Percentiles rank a stretch among this genome's conserved stretches.
Conservation (phyloP, 2,113 vertebrate genomes). For the Oophaga pumilio region DNA sequence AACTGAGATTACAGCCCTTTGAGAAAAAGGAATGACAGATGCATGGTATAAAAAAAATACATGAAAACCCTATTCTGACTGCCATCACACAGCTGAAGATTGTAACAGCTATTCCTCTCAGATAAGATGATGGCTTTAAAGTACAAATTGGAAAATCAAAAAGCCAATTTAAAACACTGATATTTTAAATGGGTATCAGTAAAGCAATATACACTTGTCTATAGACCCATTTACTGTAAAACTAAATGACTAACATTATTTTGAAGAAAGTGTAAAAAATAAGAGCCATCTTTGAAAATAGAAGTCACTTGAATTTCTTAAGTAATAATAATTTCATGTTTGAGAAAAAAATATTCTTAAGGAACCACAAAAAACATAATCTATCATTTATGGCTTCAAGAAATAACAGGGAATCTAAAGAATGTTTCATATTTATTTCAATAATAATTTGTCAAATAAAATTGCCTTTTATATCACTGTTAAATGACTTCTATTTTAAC, state of each 20-base stretch:
- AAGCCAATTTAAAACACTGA: constrained; percentile 44
- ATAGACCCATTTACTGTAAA: constrained; percentile 12
- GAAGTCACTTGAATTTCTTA: no score
- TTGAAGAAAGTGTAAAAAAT: not conserved
- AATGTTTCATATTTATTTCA: no score
- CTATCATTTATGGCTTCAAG: not conserved
- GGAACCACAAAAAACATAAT: no score
- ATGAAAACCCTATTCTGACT: constrained; percentile 36
- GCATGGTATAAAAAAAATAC: not conserved
- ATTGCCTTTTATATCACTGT: no score
- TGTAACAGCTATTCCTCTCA: constrained; percentile 32
- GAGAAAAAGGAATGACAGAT: constrained; percentile 28
- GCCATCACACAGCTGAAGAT: constrained; percentile 9
- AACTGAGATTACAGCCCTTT: constrained; percentile 17
- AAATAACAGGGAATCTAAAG: not conserved
- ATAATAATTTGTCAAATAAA: no score
- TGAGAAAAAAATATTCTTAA: no score
- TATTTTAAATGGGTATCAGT: constrained; percentile 30
- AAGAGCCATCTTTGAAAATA: not conserved
- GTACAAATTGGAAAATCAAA: constrained; percentile 46
- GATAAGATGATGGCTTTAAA: constrained; percentile 38
- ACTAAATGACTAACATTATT: constrained; percentile 4
- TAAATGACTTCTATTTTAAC: no score
- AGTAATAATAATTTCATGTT: not conserved
- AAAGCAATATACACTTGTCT: constrained; percentile 42